Percentiles rank a stretch among this genome's conserved stretches.
These are phyloP conservation scores for Tokudaia muenninki DNA, from an alignment of 2,797 vertebrate genomes.

Conservation along the genomic window DNA sequence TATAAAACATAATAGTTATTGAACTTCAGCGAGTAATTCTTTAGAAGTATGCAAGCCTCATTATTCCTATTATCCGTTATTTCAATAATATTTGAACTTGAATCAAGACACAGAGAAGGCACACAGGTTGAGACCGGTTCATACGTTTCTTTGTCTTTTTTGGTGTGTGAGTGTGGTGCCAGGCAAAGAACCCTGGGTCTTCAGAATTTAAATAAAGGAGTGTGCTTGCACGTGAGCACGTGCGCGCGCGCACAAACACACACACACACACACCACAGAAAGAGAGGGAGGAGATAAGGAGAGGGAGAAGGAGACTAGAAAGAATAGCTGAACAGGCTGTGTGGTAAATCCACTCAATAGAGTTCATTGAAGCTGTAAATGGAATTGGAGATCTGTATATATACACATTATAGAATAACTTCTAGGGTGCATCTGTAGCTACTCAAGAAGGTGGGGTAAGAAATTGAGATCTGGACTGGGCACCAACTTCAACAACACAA, in stretches of 20 bases:
- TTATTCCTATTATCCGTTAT: conserved; percentile 22
- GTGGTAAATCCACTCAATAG: not conserved
- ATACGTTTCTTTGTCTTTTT: not conserved
- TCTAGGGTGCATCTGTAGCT: not conserved
- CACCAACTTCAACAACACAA: not conserved
- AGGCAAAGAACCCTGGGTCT: not conserved
- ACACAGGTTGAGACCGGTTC: not conserved
- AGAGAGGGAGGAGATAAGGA: not conserved
- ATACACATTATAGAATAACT: not conserved
- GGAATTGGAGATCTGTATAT: not conserved
- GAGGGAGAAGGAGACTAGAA: not conserved
- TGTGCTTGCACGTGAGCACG: too few species aligned
- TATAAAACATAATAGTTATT: not conserved
- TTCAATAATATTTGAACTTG: conserved; percentile 6
- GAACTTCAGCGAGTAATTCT: conserved; percentile 20
- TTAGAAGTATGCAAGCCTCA: conserved; percentile 42
- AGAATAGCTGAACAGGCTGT: not conserved
- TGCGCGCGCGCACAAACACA: too few species aligned
- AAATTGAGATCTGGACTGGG: not conserved
- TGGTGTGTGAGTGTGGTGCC: not conserved
- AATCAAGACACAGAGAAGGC: conserved; percentile 1
- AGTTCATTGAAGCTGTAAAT: not conserved
- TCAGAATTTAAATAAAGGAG: not conserved
- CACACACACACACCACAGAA: not conserved
- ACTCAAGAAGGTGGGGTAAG: not conserved